Evolutionary conservation across 2,888 invertebrate species (phyloP).

Genomic region (Liodrosophila aerea): DNA sequence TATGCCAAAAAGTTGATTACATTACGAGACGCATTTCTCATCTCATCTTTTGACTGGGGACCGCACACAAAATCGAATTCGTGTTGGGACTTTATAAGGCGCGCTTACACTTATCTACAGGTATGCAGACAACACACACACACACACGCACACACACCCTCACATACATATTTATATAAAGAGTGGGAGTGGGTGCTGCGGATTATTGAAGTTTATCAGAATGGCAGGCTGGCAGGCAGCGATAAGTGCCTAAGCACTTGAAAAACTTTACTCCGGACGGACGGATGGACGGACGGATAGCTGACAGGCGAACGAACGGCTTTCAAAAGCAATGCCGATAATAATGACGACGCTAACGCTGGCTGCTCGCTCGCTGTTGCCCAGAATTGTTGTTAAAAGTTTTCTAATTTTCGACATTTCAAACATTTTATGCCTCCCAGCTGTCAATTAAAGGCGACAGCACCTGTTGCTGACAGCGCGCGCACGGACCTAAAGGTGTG

Average conservation of each 20-base stretch:
- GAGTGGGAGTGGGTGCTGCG: slow-evolving; percentile 6
- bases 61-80: slow-evolving; percentile 63
- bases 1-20: slow-evolving; percentile 62
- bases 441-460: slow-evolving; percentile 74
- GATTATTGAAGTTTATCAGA: slow-evolving; percentile 73
- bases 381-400: slow-evolving; percentile 72
- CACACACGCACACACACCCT: slow-evolving; percentile 1
- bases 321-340: slow-evolving; percentile 59
- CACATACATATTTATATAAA: slow-evolving; percentile 8
- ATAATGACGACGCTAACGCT: slow-evolving; percentile 58
- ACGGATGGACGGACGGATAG: not conserved
- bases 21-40: slow-evolving; percentile 53
- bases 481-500: not conserved
- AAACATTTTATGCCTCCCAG: slow-evolving; percentile 74
- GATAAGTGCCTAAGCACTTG: slow-evolving; percentile 74
- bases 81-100: slow-evolving; percentile 57
- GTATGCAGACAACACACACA: slow-evolving; percentile 45
- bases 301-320: slow-evolving; percentile 9
- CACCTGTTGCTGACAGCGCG: slow-evolving; percentile 74
- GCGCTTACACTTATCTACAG: slow-evolving; percentile 64
- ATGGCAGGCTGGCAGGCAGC: slow-evolving; percentile 58
- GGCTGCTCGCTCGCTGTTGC: not conserved
- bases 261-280: slow-evolving; percentile 53
- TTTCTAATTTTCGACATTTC: slow-evolving; percentile 77
- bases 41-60: slow-evolving; percentile 42